Percentiles rank a stretch among this genome's conserved stretches.
phyloP scores from a whole-genome alignment of 2,888 invertebrate genomes.

The Brachyptera risi region DNA sequence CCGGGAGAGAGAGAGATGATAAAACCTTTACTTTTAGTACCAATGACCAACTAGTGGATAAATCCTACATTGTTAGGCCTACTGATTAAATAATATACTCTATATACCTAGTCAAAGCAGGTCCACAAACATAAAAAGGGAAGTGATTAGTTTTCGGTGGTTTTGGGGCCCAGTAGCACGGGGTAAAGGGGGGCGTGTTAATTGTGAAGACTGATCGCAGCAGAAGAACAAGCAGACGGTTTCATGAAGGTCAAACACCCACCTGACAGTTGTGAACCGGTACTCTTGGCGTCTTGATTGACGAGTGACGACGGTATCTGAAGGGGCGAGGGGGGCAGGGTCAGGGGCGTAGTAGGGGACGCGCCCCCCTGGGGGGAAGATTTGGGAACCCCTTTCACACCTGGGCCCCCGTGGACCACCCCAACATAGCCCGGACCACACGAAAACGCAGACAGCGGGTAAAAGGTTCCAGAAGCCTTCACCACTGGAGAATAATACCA shows the following conservation, averaged over 20 bases:
- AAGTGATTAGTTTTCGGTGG: conserved; percentile 7
- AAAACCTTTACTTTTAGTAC: too few species aligned
- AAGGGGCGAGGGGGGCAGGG: conserved; percentile 23
- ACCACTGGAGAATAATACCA: conserved; percentile 65
- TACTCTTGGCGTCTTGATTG: not conserved
- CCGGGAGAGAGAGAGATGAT: too few species aligned
- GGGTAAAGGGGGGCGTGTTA: not conserved
- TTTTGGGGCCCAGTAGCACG: conserved; percentile 4
- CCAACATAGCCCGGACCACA: conserved; percentile 30
- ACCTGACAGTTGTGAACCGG: not conserved
- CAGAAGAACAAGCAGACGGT: not conserved
- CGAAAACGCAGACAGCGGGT: conserved; percentile 62
- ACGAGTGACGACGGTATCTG: not conserved
- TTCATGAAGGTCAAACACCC: not conserved
- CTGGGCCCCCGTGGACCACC: conserved; percentile 22
- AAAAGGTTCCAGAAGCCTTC: conserved; percentile 90
- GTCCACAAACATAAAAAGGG: not conserved
- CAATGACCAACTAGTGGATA: too few species aligned
- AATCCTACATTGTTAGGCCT: too few species aligned
- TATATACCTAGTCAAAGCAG: too few species aligned
- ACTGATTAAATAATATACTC: too few species aligned
- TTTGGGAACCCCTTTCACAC: conserved; percentile 28
- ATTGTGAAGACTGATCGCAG: not conserved
- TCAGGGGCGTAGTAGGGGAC: conserved; percentile 30
- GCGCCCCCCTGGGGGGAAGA: conserved; percentile 31